phyloP scores from a whole-genome alignment of 37 sponge, comb jelly and placozoan genomes.

The Aplysina aerophoba region DNA sequence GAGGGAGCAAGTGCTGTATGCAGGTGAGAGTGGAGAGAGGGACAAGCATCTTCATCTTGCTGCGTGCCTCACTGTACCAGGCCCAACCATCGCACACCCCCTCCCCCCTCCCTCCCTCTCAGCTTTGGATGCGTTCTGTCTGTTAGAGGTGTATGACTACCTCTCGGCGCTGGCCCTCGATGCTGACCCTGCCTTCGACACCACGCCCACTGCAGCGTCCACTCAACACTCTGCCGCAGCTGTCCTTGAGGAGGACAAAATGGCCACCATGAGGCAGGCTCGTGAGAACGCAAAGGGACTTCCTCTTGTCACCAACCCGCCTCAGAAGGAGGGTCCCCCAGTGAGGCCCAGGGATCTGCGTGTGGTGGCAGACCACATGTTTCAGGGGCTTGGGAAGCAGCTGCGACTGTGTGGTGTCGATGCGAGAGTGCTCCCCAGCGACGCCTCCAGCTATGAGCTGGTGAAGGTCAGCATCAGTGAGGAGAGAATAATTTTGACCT shows the following conservation, averaged over 20 bases:
- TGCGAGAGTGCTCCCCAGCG: not conserved
- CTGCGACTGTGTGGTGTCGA: constrained; percentile 29
- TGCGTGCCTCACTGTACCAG: constrained; percentile 43
- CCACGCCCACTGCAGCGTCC: constrained; percentile 16
- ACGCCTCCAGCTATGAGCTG: constrained; percentile 9
- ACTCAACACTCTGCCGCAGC: constrained; percentile 11
- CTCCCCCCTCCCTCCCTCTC: not conserved
- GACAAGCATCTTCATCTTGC: constrained; percentile 42
- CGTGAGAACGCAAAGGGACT: not conserved
- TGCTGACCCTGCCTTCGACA: constrained; percentile 52
- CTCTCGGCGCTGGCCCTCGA: constrained; percentile 50
- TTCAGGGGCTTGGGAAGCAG: constrained; percentile 23
- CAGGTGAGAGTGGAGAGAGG: constrained; percentile 59
- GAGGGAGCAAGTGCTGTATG: constrained; percentile 69
- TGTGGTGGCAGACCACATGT: constrained; percentile 4
- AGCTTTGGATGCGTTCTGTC: constrained; percentile 91
- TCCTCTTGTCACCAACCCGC: constrained; percentile 10
- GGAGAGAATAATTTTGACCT: constrained; percentile 16
- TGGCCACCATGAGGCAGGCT: not conserved
- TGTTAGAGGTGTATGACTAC: constrained; percentile 68
- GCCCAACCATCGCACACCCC: constrained; percentile 6
- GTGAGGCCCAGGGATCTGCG: constrained; percentile 4
- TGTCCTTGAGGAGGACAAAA: constrained; percentile 18
- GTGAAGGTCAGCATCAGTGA: constrained; percentile 6
- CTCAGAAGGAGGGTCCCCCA: constrained; percentile 3